Evolutionary conservation across 2,113 vertebrate genomes (phyloP), one percentile per base, ranked within the genome.

Genomic region (Salvelinus alpinus): DNA sequence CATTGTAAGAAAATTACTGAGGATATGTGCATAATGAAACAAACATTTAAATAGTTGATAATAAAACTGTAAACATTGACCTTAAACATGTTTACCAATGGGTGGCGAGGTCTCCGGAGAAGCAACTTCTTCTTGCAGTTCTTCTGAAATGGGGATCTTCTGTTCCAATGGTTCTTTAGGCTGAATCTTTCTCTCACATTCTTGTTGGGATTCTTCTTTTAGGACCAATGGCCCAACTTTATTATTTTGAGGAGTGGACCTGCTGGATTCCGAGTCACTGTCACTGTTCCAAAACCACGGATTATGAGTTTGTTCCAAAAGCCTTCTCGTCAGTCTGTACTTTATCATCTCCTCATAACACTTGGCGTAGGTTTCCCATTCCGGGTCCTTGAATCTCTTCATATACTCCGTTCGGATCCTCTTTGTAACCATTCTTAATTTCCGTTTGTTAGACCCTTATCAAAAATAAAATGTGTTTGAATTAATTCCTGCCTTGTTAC

Each of bases 221-320:
- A 68, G 2, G 64, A 47, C 11, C 47, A 82, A 72, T 13, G 83
- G 27, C 44, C 51, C 70, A 0, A 81, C 85, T 72, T 86, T 88
- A 70, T 85, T 89, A 34, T 68, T 84, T 16, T 65, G 29, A 20
- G 78, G 74, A 62, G 86, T 2, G 87, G 88, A 68, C 82, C 88
- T 92, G 11, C 88, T 86, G 13, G 94, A 91, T 22, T 92, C 94
- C 0, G 93, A 89, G 1, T 92, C 91, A 0, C 88, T 94, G 76
- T 94, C 94, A 95, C 96, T 96, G 64, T 89, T 94, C 96, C 96
- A 97, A 74, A 98, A 94, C 95, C 95, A 98, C 62, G 96, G 96
- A 74, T 94, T 94, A 89, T 98, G 96, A 24, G 96, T 92, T 78
- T 98, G 95, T 87, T 98, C 96, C 88, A 98, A 89, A 97, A 98